Evolutionary conservation across 1,140 invertebrate species (phyloP), one percentile per base, ranked within the genome.

Genomic region (Penaeus chinensis): DNA sequence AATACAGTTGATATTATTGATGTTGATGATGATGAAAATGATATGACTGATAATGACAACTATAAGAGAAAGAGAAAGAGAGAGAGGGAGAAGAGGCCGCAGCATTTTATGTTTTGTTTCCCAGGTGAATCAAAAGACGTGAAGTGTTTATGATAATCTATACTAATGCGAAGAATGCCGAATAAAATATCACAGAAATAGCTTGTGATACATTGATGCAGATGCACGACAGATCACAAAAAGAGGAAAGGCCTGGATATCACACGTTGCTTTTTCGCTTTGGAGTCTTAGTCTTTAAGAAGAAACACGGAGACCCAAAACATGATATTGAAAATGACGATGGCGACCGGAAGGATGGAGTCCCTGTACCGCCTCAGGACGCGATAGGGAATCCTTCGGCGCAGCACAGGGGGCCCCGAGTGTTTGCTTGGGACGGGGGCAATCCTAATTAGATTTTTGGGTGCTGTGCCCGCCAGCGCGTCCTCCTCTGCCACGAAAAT

Each of bases 401-500:
- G 42, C 27, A 74, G n/a, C n/a, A 22, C 16, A 11, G 27, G 20
- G 2, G 22, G 19, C 7, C 32, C 13, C n/a, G n/a, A 16, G 22
- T 19, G 10, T n/a, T n/a, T 18, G 54, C 79, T 7, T 19, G 13
- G 0, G 16, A 5, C 47, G 32, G 10, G 19, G 61, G 79, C 60
- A 18, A 32, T 13, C 54, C 60, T 13, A 11, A n/a, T 32, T 10
- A 61, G 54, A 27, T 32, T 60, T 27, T 19, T 20, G 61, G 22
- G 54, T 16, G 20, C 22, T 18, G 16, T 10, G 66, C 27, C 42
- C 54, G 22, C 0, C 61, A 11, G 22, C 37, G 11, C 7, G 65
- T 69, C 32, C 24, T 84, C 37, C 61, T 62, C 27, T 27, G 61
- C 24, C 24, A 88, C 81, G 65, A 78, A 61, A 62, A 88, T 84